phyloP scores from a whole-genome alignment of 2,888 invertebrate species.

The Dastarcus helophoroides region DNA sequence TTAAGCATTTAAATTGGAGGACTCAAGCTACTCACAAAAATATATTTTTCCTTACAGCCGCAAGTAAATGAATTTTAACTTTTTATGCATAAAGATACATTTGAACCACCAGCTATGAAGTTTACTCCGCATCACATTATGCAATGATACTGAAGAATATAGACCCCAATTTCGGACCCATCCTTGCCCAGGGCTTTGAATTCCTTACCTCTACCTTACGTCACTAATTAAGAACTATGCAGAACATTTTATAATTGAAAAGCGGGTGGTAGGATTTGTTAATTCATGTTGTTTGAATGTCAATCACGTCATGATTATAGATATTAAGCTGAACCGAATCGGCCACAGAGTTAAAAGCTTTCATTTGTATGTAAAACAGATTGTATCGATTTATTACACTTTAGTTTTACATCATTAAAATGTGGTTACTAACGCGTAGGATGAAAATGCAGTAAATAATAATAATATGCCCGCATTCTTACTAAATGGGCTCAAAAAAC shows the following conservation, averaged over 20 bases:
- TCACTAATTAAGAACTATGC: constrained; percentile 25
- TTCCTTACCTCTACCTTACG: constrained; percentile 17
- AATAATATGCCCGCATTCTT: no score
- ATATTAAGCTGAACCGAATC: constrained; percentile 15
- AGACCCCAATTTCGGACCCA: no score
- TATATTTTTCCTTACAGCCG: no score
- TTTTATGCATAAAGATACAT: no score
- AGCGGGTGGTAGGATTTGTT: constrained; percentile 23
- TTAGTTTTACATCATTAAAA: neutral
- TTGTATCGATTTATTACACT: constrained; percentile 1
- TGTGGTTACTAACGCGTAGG: no score
- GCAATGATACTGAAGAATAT: no score
- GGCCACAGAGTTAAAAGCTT: constrained; percentile 7
- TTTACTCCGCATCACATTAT: no score
- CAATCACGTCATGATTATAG: constrained; percentile 22
- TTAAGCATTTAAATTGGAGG: no score
- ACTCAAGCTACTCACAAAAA: no score
- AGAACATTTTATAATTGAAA: constrained; percentile 27
- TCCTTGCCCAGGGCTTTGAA: constrained; percentile 17
- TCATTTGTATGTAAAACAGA: constrained; percentile 9
- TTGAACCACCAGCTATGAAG: no score
- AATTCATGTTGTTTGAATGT: constrained; percentile 22
- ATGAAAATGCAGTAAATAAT: constrained; percentile 1
- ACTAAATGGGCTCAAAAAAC: no score
- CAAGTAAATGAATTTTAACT: no score